Percentiles rank a stretch among this genome's conserved stretches.
These are phyloP conservation scores for Diabrotica balteata DNA, from an alignment of 2,888 invertebrate species.

Conservation along the genomic window DNA sequence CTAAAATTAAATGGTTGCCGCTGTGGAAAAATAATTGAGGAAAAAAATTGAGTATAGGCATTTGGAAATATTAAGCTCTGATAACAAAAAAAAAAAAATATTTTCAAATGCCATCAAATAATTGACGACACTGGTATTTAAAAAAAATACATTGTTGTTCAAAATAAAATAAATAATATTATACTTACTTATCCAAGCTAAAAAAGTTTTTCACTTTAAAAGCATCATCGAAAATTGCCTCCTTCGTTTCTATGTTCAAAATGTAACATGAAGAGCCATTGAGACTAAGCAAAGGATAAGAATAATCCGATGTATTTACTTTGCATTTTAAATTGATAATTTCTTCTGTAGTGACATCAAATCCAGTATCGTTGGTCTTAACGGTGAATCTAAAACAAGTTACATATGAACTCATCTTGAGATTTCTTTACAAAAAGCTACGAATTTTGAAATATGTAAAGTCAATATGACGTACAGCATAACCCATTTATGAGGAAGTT, in stretches of 20 bases:
- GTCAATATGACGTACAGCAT: too few relatives aligned
- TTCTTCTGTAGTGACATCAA: constrained; percentile 27
- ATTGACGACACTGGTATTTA: too few relatives aligned
- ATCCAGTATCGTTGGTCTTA: constrained; percentile 1
- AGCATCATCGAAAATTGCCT: constrained; percentile 17
- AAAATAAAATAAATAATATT: not conserved
- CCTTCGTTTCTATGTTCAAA: constrained; percentile 31
- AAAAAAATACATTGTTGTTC: too few relatives aligned
- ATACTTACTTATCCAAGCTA: constrained; percentile 35
- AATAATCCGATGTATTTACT: constrained; percentile 30
- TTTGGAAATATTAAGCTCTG: not conserved
- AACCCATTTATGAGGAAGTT: too few relatives aligned
- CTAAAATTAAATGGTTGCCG: too few relatives aligned
- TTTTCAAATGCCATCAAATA: too few relatives aligned
- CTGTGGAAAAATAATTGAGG: too few relatives aligned
- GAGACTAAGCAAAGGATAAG: constrained; percentile 34
- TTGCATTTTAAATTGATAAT: constrained; percentile 31
- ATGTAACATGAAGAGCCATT: constrained; percentile 34
- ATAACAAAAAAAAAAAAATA: not conserved
- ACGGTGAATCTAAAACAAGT: too few relatives aligned
- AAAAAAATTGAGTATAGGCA: too few relatives aligned
- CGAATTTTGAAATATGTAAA: too few relatives aligned
- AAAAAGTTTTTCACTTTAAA: constrained; percentile 32
- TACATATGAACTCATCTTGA: too few relatives aligned
- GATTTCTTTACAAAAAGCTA: too few relatives aligned